phyloP scores from a whole-genome alignment of 2,888 invertebrate genomes.

The Drosophila ezoana region DNA sequence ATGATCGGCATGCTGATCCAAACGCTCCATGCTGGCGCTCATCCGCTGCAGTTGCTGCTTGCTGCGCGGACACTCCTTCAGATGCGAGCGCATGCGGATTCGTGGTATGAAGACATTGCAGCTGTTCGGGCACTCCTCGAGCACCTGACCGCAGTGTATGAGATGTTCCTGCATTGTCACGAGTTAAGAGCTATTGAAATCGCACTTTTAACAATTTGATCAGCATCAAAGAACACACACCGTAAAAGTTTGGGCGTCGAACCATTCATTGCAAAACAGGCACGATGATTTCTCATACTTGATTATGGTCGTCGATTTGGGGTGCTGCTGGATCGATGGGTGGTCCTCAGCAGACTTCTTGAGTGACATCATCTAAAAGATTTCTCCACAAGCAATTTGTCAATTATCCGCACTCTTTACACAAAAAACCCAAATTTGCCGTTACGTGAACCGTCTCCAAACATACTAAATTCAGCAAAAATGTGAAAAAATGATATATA shows the following conservation, averaged over 20 bases:
- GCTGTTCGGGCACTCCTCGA: conserved; percentile 89
- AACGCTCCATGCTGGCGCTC: conserved; percentile 62
- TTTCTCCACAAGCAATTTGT: neutral
- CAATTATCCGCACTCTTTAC: neutral
- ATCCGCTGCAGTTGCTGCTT: conserved; percentile 43
- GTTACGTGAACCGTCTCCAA: conserved; percentile 58
- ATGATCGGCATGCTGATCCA: conserved; percentile 72
- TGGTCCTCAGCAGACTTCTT: conserved; percentile 11
- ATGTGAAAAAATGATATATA: conserved; percentile 24
- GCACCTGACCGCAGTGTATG: conserved; percentile 89
- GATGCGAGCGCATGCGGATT: conserved; percentile 87
- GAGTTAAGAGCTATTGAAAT: too few species aligned
- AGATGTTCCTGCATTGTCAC: conserved; percentile 86
- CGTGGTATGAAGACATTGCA: conserved; percentile 90
- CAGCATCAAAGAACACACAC: conserved; percentile 81
- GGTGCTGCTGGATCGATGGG: conserved; percentile 6
- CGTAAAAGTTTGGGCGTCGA: conserved; percentile 88
- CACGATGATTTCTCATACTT: conserved; percentile 87
- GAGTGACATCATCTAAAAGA: conserved; percentile 50
- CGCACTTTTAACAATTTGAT: too few species aligned
- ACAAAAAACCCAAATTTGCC: conserved; percentile 20
- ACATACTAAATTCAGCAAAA: conserved; percentile 61
- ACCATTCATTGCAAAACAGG: conserved; percentile 89
- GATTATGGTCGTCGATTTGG: conserved; percentile 79
- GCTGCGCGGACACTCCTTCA: conserved; percentile 85